Evolutionary conservation across 2,888 invertebrate genomes (phyloP), one percentile per base, ranked within the genome.

Genomic region (Trissolcus brochymenae): DNA sequence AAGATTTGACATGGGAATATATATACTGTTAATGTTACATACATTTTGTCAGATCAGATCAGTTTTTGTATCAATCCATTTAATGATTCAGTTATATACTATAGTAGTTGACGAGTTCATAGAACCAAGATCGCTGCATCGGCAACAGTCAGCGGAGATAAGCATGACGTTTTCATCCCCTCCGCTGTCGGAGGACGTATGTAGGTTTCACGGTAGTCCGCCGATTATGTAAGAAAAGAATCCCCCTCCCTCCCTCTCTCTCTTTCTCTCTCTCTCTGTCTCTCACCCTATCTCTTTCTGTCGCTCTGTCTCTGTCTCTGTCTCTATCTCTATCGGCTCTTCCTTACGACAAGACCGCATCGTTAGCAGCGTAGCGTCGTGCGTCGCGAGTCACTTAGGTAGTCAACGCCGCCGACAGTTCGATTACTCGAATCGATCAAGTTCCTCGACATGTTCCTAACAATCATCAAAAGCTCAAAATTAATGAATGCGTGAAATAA

Each of bases 141-240:
- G 56, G 53, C 74, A 67, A 40, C 66, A 57, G 72, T 60, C 78
- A 70, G 51, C 61, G 64, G 59, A 74, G 78, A 75, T 79, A 79
- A 79, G 65, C 67, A 11, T 57, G 41, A 57, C 49, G 16, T 16
- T 41, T 55, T 14, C 49, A 19, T 14, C 14, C 7, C 53, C 53
- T 29, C 61, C 35, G 35, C 51, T 49, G 19, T 19, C 61, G 43
- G 74, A 74, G 61, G 73, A 70, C 71, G 62, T 67, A 76, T 65
- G 76, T 73, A 76, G 76, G 73, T 70, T 76, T 59, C 76, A 73
- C 73, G 65, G 72, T 73, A 76, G 79, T 76, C 76, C 54, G 75
- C 76, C 54, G 75, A 76, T 79, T 79, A 76, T 73, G 76, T 76
- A 79, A 79, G 76, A 41, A 76, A 68, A 72, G 74, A 68, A 79